Evolutionary conservation across 2,113 vertebrate genomes (phyloP), one percentile per base, ranked within the genome.

Genomic region (Sinocyclocheilus grahami): DNA sequence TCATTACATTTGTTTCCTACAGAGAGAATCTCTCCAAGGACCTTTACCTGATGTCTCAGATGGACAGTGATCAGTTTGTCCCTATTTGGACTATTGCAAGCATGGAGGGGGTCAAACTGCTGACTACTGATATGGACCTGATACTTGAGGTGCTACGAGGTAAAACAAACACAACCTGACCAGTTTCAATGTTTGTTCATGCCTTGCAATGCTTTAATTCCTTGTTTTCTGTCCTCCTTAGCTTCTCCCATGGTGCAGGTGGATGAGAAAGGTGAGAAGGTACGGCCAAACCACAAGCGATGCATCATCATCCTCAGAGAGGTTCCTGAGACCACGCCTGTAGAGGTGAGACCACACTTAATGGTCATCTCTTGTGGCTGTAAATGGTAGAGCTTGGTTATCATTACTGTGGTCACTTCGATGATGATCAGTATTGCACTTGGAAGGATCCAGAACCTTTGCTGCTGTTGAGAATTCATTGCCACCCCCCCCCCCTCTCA

Each of bases 41-140:
- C 92, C 95, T 99, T 46, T 99, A 99, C 92, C 92, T 99, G 92
- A 98, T 99, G 95, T 99, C 98, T 86, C 98, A 99, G 92, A 99
- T 99, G 98, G 98, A 99, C 90, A 98, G 97, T 48, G 98, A 99
- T 93, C 97, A 99, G 91, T 99, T 99, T 91, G 93, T 99, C 84
- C 97, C 98, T 0, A 97, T 99, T 91, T 99, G 98, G 97, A 99
- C 98, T 33, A 96, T 99, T 87, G 98, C 98, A 91, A 99, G 97
- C 90, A 98, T 99, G 97, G 97, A 99, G 93, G 96, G 96, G 86
- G 96, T 99, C 87, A 99, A 99, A 92, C 96, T 96, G 86, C 95
- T 99, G 91, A 99, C 98, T 12, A 97, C 97, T 1, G 97, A 99
- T 87, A 96, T 96, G 91, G 96, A 98, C 79, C 95, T 99, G 87